Conservation (phyloP, 2,113 vertebrate species). For the Megalops atlanticus region DNA sequence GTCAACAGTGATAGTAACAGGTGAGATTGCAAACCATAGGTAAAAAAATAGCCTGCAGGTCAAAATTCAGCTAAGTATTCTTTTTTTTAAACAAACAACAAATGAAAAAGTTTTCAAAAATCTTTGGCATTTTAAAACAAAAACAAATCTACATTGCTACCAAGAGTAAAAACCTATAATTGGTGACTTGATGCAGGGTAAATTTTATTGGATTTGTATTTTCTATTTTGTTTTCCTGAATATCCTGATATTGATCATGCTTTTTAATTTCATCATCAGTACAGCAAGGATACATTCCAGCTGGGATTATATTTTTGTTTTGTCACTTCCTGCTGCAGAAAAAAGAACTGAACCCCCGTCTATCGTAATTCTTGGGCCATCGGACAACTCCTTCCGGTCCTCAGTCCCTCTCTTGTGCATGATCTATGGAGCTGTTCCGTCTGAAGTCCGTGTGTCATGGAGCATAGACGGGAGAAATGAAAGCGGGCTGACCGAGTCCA, state of each 20-base stretch:
- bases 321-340: neutral
- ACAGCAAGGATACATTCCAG: neutral
- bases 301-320: neutral
- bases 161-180: no score
- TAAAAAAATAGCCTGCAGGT: neutral
- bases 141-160: no score
- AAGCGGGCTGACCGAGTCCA: conserved; percentile 8
- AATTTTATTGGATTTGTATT: no score
- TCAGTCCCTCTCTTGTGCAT: conserved; percentile 29
- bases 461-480: conserved; percentile 21
- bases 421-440: neutral
- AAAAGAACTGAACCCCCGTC: neutral
- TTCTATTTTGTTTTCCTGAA: no score
- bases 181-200: no score
- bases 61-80: no score
- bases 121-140: no score
- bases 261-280: no score
- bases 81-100: no score
- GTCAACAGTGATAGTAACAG: neutral
- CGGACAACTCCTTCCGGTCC: neutral
- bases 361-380: conserved; percentile 14
- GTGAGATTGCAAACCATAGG: no score
- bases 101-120: no score
- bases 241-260: neutral
- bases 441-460: conserved; percentile 18